Evolutionary conservation across 30 jellyfish, hydroid and myxozoan genomes (phyloP), one percentile per base, ranked within the genome.

Genomic region (Aurelia sp.): DNA sequence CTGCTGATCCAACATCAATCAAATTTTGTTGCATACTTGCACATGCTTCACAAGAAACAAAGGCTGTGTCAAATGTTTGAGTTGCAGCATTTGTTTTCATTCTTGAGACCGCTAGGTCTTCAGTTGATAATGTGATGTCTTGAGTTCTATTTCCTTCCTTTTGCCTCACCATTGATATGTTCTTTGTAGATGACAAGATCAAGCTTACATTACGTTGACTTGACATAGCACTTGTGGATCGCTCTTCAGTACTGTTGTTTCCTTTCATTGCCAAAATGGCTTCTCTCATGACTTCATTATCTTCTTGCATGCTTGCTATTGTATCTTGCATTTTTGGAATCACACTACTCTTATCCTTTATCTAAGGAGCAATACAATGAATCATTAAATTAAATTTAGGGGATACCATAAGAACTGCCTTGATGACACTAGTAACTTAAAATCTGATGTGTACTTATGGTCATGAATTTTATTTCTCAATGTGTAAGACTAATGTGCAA

Each of bases 61-160:
- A 93, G 12, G 97, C 90, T 13, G 98, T 93, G 31, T 93, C 98
- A 48, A 71, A 78, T 17, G 98, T 93, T 87, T 93, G 98, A 13
- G 97, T 88, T n/a, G 91, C 65, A 13, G 66, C 75, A 55, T 81
- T 62, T 6, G 92, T 47, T 22, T 64, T 13, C 37, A 58, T 51
- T 62, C 74, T 86, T 30, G 91, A 33, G 31, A 60, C 51, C 0
- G 91, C 80, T 11, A 68, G 60, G 19, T 86, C 81, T 21, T 75
- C 87, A 19, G 48, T 55, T 21, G 89, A 53, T 0, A 86, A 62
- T 5, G 84, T 63, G 31, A 74, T 66, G 30, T 75, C 84, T 21
- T 19, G 40, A 27, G 48, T 33, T 16, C n/a, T 48, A 70, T 30
- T 30, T 10, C 55, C 7, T 10, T 15, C 81, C 67, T 17, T 84